Conservation (phyloP, 2,797 vertebrate species). For the Monodelphis domestica region DNA sequence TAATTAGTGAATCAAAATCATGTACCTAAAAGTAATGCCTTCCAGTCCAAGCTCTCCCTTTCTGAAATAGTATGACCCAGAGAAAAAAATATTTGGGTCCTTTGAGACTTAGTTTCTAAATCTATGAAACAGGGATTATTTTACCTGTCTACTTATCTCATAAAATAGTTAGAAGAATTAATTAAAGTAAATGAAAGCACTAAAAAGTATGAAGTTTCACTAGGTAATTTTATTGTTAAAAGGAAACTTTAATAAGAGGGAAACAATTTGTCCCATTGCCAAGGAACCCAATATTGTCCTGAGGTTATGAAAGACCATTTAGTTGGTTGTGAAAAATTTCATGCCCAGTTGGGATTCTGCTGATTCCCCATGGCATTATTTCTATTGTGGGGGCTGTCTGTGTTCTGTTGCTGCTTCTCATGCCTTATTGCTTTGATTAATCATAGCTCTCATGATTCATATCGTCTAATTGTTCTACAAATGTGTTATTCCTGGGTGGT, state of each 20-base stretch:
- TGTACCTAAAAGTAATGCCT: neutral
- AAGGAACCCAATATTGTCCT: neutral
- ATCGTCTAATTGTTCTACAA: conserved; percentile 44
- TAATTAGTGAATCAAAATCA: neutral
- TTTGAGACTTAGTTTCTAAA: neutral
- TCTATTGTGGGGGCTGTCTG: neutral
- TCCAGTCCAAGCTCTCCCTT: neutral
- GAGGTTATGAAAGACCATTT: too few relatives aligned
- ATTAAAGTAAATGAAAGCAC: neutral
- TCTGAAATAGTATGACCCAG: neutral
- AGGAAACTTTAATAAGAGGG: neutral
- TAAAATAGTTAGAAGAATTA: neutral
- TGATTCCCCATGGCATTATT: neutral
- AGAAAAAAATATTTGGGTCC: neutral
- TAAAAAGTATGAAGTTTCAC: neutral
- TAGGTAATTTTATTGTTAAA: neutral
- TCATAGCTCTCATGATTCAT: conserved; percentile 21
- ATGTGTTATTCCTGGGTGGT: conserved; percentile 49
- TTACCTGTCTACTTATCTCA: neutral
- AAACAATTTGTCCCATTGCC: rapidly evolving
- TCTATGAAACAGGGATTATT: neutral
- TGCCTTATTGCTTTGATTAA: conserved; percentile 44
- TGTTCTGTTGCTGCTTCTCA: neutral
- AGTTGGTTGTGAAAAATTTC: rapidly evolving
- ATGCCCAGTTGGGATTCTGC: neutral